Conservation (phyloP, 1,140 invertebrate species). For the Listronotus bonariensis region DNA sequence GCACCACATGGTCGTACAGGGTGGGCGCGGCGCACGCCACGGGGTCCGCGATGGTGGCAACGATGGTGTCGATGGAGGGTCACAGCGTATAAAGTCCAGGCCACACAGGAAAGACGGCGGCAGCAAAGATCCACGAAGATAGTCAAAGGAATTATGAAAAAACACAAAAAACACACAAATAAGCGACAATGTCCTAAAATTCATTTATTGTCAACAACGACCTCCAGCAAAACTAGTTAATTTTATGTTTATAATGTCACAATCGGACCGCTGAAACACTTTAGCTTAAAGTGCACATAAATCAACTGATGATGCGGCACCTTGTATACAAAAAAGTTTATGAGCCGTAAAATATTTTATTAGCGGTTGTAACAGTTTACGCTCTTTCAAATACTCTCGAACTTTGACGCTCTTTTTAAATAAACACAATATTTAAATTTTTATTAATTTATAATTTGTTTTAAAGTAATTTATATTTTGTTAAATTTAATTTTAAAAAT, state of each 20-base stretch:
- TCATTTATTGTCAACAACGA: slow-evolving; percentile 27
- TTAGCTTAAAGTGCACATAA: slow-evolving; percentile 43
- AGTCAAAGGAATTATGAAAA: slow-evolving; percentile 43
- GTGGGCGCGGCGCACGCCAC: slow-evolving; percentile 74
- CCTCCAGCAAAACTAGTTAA: slow-evolving; percentile 12
- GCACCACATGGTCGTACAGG: slow-evolving; percentile 78
- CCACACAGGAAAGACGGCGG: slow-evolving; percentile 4
- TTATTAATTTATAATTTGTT: not conserved
- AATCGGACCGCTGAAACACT: slow-evolving; percentile 21
- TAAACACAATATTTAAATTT: slow-evolving; percentile 1
- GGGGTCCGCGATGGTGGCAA: slow-evolving; percentile 76
- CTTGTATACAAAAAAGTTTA: slow-evolving; percentile 46
- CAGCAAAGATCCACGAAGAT: slow-evolving; percentile 9
- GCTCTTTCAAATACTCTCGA: slow-evolving; percentile 12
- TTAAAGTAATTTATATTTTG: slow-evolving; percentile 4
- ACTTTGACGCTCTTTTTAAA: slow-evolving; percentile 18
- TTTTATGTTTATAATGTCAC: slow-evolving; percentile 4
- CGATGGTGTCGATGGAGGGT: slow-evolving; percentile 57
- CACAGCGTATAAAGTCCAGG: slow-evolving; percentile 45
- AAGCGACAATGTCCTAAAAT: slow-evolving; percentile 24
- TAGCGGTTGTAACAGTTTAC: slow-evolving; percentile 46
- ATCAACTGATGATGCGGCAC: slow-evolving; percentile 43
- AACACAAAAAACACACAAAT: slow-evolving; percentile 39
- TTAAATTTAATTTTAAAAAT: not conserved
- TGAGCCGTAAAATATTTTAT: slow-evolving; percentile 52